A percentile compares a stretch with the other conserved stretches of the same genome.
Conservation (phyloP, 1,140 invertebrate species). For the Thaumatotibia leucotreta region DNA sequence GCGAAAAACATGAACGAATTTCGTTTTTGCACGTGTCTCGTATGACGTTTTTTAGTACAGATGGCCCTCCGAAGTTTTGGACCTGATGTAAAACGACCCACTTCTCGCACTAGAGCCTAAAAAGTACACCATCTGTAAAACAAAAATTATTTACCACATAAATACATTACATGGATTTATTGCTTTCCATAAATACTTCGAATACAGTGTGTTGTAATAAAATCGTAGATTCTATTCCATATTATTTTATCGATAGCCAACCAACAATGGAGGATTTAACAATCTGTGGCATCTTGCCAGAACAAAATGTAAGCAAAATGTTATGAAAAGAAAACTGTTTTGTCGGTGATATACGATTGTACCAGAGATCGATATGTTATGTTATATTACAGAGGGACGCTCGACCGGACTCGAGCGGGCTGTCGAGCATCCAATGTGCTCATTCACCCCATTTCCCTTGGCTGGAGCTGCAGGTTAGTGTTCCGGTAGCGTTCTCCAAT, state of each 20-base stretch:
- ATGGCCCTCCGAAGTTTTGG: no score
- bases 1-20: no score
- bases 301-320: background rate
- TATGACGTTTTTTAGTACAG: no score
- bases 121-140: no score
- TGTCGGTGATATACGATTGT: background rate
- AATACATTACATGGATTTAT: background rate
- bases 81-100: no score
- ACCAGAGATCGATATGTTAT: background rate
- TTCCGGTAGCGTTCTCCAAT: no score
- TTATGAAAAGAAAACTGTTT: background rate
- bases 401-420: background rate
- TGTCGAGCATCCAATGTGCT: no score
- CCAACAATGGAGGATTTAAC: background rate
- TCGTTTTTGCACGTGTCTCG: no score
- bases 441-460: no score
- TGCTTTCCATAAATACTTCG: background rate
- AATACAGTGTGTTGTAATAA: background rate
- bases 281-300: background rate
- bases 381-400: background rate
- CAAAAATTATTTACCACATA: background rate
- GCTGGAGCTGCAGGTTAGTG: no score
- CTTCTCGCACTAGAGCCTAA: background rate
- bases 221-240: background rate
- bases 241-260: background rate